Evolutionary conservation across 2,113 vertebrate genomes (phyloP), one percentile per base, ranked within the genome.

Genomic region (Esox niger): DNA sequence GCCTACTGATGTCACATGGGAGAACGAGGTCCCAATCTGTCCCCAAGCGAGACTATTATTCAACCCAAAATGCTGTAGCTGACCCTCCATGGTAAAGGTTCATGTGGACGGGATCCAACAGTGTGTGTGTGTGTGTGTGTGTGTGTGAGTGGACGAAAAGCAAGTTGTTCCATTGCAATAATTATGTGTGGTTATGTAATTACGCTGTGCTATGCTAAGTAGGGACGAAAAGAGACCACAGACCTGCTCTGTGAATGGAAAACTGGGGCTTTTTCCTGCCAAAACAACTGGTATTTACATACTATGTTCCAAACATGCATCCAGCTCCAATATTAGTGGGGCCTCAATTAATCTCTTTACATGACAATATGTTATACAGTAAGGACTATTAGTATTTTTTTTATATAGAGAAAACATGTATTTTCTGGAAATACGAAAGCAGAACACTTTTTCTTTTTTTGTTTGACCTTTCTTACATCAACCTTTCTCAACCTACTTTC

Each of bases 101-200:
- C 6, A 30, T 29, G 38, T 27, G 13, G 27, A 32, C 67, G 20
- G 29, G 13, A 6, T 32, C 57, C 5, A 26, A 17, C 57, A 31
- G 20, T 60, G 20, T 23, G 11, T n/a, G 15, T 4, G 38, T 43
- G 38, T 43, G 13, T 38, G 35, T 3, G 2, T 38, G 35, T 38
- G 35, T 38, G 33, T 38, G 33, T 38, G 38, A 10, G 38, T 43
- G 38, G 38, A 43, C 15, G 21, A 32, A n/a, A 30, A 26, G 27
- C 69, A 32, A 58, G 62, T 69, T 69, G 59, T 59, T 71, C 62
- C 62, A 49, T 30, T 31, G 35, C 62, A 46, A 25, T 71, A 64
- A 71, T 71, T 58, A 46, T 35, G 33, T 64, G 69, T 71, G 69
- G 69, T 71, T 71, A 71, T 71, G 69, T 71, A 64, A 57, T 71